Conservation (phyloP, 2,797 vertebrate species). For the Hippocampus kuda region DNA sequence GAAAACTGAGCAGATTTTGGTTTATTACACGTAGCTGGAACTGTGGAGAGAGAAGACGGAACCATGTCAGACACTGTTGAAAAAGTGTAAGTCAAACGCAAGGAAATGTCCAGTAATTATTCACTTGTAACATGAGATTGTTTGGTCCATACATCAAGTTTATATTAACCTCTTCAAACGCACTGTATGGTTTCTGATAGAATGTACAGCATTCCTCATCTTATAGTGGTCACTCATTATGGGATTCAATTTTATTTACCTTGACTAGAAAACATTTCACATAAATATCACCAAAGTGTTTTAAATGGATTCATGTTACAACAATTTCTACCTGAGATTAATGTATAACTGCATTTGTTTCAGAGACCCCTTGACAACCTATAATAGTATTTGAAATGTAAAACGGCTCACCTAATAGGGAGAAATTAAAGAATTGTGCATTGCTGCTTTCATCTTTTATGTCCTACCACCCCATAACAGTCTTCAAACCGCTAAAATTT, state of each 20-base stretch:
- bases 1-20: neutral
- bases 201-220: neutral
- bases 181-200: no score
- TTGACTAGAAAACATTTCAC: neutral
- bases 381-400: no score
- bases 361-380: no score
- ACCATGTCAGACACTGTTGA: conserved; percentile 5
- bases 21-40: neutral
- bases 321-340: neutral
- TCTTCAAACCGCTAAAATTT: no score
- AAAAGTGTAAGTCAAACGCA: conserved; percentile 4
- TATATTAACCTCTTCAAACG: no score
- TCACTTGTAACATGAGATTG: neutral
- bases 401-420: no score
- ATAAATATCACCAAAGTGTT: neutral
- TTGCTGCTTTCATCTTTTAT: no score
- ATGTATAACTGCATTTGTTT: neutral
- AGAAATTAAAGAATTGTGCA: no score
- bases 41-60: neutral
- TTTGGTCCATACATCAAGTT: neutral
- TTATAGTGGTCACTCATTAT: neutral
- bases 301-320: neutral
- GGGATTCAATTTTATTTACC: neutral
- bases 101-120: neutral
- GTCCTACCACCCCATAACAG: no score